A percentile compares a stretch with the other conserved stretches of the same genome.
These are phyloP conservation scores for Mus spicilegus DNA, from an alignment of 2,113 vertebrate genomes.

Conservation along the genomic window DNA sequence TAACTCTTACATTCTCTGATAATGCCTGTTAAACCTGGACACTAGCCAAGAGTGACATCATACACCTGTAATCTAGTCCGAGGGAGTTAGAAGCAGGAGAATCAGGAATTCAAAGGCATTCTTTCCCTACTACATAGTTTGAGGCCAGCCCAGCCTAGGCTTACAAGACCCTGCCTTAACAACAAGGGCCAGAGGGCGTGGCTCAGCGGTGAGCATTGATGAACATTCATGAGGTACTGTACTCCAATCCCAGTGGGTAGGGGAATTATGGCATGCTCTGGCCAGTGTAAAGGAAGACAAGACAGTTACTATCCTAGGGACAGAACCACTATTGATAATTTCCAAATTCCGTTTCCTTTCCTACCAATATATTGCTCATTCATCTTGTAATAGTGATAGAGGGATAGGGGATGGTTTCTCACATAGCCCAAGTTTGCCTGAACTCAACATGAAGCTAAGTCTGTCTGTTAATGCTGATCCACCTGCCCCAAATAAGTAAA, in stretches of 20 bases:
- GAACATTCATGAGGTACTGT: background rate
- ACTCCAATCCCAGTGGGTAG: background rate
- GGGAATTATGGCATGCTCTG: background rate
- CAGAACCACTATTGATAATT: background rate
- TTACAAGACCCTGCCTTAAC: background rate
- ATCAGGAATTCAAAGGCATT: background rate
- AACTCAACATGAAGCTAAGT: background rate
- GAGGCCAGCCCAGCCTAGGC: background rate
- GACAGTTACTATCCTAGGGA: background rate
- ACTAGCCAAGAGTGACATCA: background rate
- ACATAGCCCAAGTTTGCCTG: background rate
- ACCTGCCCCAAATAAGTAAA: background rate
- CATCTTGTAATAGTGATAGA: background rate
- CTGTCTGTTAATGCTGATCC: background rate
- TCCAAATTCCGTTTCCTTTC: slow-evolving; percentile 13
- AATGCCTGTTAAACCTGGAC: background rate
- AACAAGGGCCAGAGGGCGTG: background rate
- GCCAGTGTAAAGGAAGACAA: background rate
- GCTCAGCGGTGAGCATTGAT: background rate
- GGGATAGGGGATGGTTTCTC: background rate
- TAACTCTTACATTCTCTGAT: background rate
- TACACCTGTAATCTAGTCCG: background rate
- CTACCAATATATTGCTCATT: slow-evolving; percentile 7
- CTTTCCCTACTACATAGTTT: background rate
- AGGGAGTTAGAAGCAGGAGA: background rate